Evolutionary conservation across 2,797 vertebrate genomes (phyloP).

Genomic region (Coilia nasus): DNA sequence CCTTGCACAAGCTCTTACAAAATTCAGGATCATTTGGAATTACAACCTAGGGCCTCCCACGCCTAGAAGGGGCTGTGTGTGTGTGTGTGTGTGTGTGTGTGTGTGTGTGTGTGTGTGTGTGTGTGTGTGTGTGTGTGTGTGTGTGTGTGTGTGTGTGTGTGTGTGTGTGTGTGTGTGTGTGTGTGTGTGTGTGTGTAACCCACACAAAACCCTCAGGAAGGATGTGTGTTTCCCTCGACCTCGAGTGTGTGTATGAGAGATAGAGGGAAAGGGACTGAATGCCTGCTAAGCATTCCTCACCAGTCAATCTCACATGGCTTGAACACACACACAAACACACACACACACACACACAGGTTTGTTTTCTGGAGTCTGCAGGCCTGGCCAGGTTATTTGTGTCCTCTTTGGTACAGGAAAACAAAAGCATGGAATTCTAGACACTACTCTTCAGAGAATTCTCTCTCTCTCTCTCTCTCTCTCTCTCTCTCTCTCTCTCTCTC

Average conservation of each 20-base stretch:
- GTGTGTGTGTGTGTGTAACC: constrained; percentile 58
- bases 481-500: neutral
- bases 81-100: neutral
- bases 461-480: neutral
- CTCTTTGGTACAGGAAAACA: neutral
- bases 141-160: constrained; percentile 4
- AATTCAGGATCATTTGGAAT: constrained; percentile 1
- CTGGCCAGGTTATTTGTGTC: neutral
- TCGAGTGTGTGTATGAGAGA: constrained; percentile 57
- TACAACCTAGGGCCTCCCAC: neutral
- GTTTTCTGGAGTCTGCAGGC: neutral
- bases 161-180: neutral
- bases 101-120: constrained; percentile 1
- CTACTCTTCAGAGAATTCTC: neutral
- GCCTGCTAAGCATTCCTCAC: no score
- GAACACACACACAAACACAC: neutral
- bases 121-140: neutral
- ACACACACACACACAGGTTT: neutral
- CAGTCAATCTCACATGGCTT: no score
- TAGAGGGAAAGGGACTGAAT: neutral
- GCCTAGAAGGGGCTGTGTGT: neutral
- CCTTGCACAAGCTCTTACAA: neutral
- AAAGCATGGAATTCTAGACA: neutral
- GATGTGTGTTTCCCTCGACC: constrained; percentile 69
- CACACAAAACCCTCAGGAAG: constrained; percentile 71